Conservation (phyloP, 2,888 invertebrate species). For the Dendrolimus pini region DNA sequence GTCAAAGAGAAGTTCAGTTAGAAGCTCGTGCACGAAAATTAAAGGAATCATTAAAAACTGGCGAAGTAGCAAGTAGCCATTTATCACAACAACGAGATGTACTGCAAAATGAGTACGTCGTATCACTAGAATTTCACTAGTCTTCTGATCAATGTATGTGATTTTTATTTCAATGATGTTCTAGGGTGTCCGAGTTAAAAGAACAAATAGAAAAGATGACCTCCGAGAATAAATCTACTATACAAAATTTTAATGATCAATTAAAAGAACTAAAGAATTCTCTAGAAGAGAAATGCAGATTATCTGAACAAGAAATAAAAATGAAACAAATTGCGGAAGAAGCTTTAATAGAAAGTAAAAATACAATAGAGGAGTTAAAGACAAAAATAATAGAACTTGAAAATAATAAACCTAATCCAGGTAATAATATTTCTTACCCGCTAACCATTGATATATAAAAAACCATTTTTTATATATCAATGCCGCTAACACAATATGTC, state of each 20-base stretch:
- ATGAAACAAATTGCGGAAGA: slow-evolving; percentile 32
- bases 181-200: slow-evolving; percentile 46
- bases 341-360: slow-evolving; percentile 33
- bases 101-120: slow-evolving; percentile 48
- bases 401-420: slow-evolving; percentile 47
- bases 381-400: slow-evolving; percentile 48
- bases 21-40: slow-evolving; percentile 64
- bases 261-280: slow-evolving; percentile 38
- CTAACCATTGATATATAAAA: no score
- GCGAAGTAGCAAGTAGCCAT: slow-evolving; percentile 53
- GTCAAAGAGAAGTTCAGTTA: slow-evolving; percentile 58
- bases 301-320: slow-evolving; percentile 34
- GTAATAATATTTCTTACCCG: slow-evolving; percentile 20
- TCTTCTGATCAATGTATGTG: no score
- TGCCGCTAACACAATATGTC: neutral
- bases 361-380: slow-evolving; percentile 40
- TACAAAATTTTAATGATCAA: slow-evolving; percentile 42
- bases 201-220: slow-evolving; percentile 46
- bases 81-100: slow-evolving; percentile 53
- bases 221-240: slow-evolving; percentile 34
- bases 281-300: slow-evolving; percentile 37
- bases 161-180: slow-evolving; percentile 7
- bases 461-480: no score
- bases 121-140: no score
- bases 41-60: slow-evolving; percentile 61